phyloP scores from a whole-genome alignment of 2,797 vertebrate species.

The Etheostoma nigrum region DNA sequence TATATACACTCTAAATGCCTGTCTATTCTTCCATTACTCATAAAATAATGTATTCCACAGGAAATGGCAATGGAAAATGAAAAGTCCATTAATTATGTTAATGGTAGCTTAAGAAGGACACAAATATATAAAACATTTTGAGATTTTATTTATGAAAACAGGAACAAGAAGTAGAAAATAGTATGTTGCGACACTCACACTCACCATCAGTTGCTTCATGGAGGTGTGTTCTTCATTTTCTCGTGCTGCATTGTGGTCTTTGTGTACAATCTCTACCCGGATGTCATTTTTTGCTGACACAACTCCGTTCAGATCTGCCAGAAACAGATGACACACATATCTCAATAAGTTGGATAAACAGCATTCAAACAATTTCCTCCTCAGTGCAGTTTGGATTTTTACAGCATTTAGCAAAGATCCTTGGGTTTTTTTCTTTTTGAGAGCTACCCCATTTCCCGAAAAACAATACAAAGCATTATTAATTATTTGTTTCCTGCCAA shows the following conservation, averaged over 20 bases:
- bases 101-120: slow-evolving; percentile 17
- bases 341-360: slow-evolving; percentile 61
- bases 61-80: slow-evolving; percentile 44
- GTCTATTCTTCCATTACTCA: slow-evolving; percentile 64
- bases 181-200: slow-evolving; percentile 79
- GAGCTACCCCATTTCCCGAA: slow-evolving; percentile 54
- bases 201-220: slow-evolving; percentile 99
- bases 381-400: slow-evolving; percentile 51
- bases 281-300: slow-evolving; percentile 98
- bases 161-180: slow-evolving; percentile 44
- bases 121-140: background rate
- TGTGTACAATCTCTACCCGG: slow-evolving; percentile 97
- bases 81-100: slow-evolving; percentile 67
- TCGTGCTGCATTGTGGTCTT: slow-evolving; percentile 92
- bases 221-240: slow-evolving; percentile 93
- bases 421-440: slow-evolving; percentile 53
- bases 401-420: slow-evolving; percentile 70
- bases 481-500: slow-evolving; percentile 71
- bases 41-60: slow-evolving; percentile 37
- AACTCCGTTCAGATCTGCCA: slow-evolving; percentile 95
- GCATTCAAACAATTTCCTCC: slow-evolving; percentile 45
- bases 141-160: slow-evolving; percentile 22
- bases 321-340: slow-evolving; percentile 54
- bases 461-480: slow-evolving; percentile 73
- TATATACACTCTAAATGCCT: slow-evolving; percentile 31